phyloP scores from a whole-genome alignment of 2,797 vertebrate genomes.

The Alca torda region DNA sequence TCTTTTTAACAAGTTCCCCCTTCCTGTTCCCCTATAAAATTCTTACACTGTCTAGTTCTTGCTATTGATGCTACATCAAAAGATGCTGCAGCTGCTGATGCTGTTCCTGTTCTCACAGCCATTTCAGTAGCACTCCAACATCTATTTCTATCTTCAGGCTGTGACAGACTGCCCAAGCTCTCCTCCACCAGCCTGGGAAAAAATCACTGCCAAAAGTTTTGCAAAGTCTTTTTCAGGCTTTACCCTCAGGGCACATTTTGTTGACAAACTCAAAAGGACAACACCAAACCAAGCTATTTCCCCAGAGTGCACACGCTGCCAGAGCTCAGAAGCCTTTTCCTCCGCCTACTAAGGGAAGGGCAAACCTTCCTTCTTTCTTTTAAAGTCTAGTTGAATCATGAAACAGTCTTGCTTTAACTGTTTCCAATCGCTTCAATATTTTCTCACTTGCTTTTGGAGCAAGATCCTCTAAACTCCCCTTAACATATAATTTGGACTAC shows the following conservation, averaged over 20 bases:
- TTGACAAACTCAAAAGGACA: slow-evolving; percentile 54
- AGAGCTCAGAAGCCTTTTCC: slow-evolving; percentile 14
- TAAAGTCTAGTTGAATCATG: not conserved
- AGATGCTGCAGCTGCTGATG: slow-evolving; percentile 29
- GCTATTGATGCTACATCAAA: slow-evolving; percentile 33
- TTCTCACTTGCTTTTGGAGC: not conserved
- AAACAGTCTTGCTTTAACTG: slow-evolving; percentile 3
- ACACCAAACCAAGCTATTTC: slow-evolving; percentile 45
- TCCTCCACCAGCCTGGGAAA: slow-evolving; percentile 43
- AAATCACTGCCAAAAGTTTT: slow-evolving; percentile 40
- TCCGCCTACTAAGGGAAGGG: not conserved
- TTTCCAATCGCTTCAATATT: not conserved
- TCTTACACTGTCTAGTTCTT: not conserved
- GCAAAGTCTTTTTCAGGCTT: slow-evolving; percentile 21
- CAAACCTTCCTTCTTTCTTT: not conserved
- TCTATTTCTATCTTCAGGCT: slow-evolving; percentile 46
- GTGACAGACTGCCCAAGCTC: not conserved
- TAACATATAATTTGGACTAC: not conserved
- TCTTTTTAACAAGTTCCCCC: not conserved
- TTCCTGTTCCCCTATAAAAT: not conserved
- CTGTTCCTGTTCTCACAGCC: slow-evolving; percentile 38
- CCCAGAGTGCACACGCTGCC: slow-evolving; percentile 26
- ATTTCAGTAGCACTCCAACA: slow-evolving; percentile 28
- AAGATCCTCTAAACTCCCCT: not conserved
- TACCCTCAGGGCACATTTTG: slow-evolving; percentile 47